phyloP scores from a whole-genome alignment of 2,797 vertebrate species.

The Lithobates sylvaticus region DNA sequence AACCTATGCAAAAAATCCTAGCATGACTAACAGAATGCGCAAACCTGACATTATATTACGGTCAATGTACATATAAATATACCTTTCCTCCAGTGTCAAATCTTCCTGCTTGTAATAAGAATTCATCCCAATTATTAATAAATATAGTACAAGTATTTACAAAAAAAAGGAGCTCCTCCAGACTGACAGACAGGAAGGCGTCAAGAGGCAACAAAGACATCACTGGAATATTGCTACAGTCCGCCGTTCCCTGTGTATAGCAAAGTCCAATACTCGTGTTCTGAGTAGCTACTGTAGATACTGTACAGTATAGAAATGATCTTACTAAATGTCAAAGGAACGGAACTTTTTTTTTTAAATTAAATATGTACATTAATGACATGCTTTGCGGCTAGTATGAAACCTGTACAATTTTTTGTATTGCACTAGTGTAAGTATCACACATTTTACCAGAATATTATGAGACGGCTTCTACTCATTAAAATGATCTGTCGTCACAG shows the following conservation, averaged over 20 bases:
- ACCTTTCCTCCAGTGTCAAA: constrained; percentile 68
- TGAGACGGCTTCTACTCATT: not conserved
- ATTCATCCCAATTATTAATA: constrained; percentile 72
- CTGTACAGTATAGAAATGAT: not conserved
- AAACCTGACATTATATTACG: constrained; percentile 65
- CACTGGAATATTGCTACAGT: constrained; percentile 44
- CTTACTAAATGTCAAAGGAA: not conserved
- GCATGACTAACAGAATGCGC: constrained; percentile 61
- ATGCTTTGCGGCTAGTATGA: constrained; percentile 15
- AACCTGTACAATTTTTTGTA: not conserved
- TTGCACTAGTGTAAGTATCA: constrained; percentile 13
- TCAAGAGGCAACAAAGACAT: not conserved
- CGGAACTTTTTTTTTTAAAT: not conserved
- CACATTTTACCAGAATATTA: constrained; percentile 15
- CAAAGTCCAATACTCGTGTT: not conserved
- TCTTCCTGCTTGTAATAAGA: constrained; percentile 65
- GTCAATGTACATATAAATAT: constrained; percentile 70
- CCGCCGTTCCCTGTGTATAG: not conserved
- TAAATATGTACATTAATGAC: constrained; percentile 7
- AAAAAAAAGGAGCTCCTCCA: not conserved
- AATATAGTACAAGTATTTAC: constrained; percentile 78
- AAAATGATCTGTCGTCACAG: not conserved
- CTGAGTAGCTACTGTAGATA: not conserved
- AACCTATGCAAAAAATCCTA: constrained; percentile 59
- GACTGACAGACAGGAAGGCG: not conserved